Evolutionary conservation across 2,888 invertebrate species (phyloP), one percentile per base, ranked within the genome.

Genomic region (Campoletis raptor): DNA sequence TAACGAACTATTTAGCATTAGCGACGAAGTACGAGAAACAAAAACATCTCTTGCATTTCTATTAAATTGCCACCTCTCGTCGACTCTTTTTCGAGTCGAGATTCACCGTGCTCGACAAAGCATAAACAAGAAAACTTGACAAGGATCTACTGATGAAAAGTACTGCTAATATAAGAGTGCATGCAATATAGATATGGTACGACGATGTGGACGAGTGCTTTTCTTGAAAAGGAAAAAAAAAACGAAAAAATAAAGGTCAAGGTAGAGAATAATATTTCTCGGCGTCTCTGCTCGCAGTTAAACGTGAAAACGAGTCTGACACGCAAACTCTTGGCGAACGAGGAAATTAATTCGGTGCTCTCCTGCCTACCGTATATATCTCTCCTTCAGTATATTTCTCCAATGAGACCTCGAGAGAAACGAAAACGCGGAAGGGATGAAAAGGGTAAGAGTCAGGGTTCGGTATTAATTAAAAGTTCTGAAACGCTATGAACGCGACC

Each of bases 401-500:
- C 76, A 67, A 36, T 77, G 76, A 73, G 42, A 83, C 69, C 64
- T 67, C 72, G 67, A 81, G 76, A 57, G 76, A 15, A 57, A 76
- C 76, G 64, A 66, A 70, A 81, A 72, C 42, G 37, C 30, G 72
- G 74, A 67, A 54, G 67, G 64, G 24, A 37, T 69, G 61, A 66
- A 70, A 74, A 73, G 57, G 52, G 42, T 10, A 70, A 69, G 83
- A 21, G 69, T 10, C 54, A 54, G 64, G 67, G 85, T 88, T 88
- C 86, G 87, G 89, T 90, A 90, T 91, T 91, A 91, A 91, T 91
- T 90, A 91, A 91, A 91, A 91, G 89, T 91, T 90, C 61, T 81
- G 85, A 86, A 90, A 90, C 72, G 76, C 79, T 45, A 54, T 69
- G 66, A 77, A 69, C 48, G 67, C 72, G 78, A 69, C 81, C 83